A percentile compares a stretch with the other conserved stretches of the same genome.
Conservation (phyloP, 1,140 invertebrate species). For the Pogonomyrmex barbatus region DNA sequence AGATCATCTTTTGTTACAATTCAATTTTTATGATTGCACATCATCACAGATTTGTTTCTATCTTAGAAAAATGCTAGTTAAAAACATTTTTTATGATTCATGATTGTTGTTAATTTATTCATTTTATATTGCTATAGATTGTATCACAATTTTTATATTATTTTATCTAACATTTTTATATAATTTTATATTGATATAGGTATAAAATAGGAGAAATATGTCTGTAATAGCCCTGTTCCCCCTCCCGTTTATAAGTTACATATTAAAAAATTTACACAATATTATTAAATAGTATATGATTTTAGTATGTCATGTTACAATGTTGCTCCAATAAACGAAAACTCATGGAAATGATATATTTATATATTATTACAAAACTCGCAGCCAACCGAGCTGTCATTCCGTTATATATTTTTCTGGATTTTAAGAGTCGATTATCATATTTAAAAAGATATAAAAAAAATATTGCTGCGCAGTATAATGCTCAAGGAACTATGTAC, state of each 20-base stretch:
- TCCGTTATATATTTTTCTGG: conserved; percentile 3
- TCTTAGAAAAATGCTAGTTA: neutral
- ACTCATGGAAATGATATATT: conserved; percentile 14
- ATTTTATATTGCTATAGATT: neutral
- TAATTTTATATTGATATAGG: neutral
- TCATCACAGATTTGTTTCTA: neutral
- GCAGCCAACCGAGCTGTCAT: neutral
- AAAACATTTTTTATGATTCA: neutral
- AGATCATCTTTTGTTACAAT: conserved; percentile 25
- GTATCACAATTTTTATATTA: neutral
- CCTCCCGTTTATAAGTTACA: conserved; percentile 10
- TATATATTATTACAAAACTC: neutral
- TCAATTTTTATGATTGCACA: neutral
- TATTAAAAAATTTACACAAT: conserved; percentile 16
- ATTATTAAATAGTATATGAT: neutral
- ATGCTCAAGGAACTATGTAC: neutral
- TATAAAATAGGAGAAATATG: conserved; percentile 12
- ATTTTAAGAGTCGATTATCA: conserved; percentile 5
- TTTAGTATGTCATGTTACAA: conserved; percentile 10
- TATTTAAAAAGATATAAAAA: neutral
- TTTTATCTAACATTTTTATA: neutral
- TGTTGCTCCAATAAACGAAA: conserved; percentile 23
- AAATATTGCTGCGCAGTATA: neutral
- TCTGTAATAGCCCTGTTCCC: neutral
- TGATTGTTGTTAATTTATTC: conserved; percentile 17